A percentile compares a stretch with the other conserved stretches of the same genome.
These are phyloP conservation scores for Rhinoraja longicauda DNA, from an alignment of 2,797 vertebrate genomes.

Conservation along the genomic window DNA sequence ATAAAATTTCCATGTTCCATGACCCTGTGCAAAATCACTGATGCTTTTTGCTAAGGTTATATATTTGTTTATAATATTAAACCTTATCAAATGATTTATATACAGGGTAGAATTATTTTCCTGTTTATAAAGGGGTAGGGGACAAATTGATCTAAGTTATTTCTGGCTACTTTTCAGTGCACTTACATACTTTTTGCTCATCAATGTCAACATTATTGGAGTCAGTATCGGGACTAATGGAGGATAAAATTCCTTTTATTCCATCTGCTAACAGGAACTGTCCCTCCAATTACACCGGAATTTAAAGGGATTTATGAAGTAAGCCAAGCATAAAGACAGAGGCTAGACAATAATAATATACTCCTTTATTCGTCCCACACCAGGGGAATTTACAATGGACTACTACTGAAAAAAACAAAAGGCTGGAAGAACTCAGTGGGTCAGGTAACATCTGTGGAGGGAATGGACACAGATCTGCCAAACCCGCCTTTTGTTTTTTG, in stretches of 20 bases:
- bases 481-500: too few species aligned
- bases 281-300: background rate
- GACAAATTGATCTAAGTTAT: background rate
- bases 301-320: background rate
- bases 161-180: background rate
- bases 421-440: too few species aligned
- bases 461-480: too few species aligned
- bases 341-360: too few species aligned
- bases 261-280: background rate
- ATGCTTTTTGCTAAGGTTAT: background rate
- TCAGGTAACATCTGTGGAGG: too few species aligned
- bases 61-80: background rate
- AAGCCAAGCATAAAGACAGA: too few species aligned
- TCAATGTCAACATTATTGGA: background rate
- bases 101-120: background rate
- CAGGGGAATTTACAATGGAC: too few species aligned
- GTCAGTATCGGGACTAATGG: background rate
- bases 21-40: background rate
- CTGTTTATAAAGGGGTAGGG: background rate
- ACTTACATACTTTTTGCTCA: background rate
- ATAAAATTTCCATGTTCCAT: background rate
- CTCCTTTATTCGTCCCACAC: too few species aligned
- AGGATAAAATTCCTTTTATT: background rate
- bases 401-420: too few species aligned
- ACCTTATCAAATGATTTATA: background rate